Evolutionary conservation across 2,797 vertebrate species (phyloP).

Genomic region (Danio tinwini): DNA sequence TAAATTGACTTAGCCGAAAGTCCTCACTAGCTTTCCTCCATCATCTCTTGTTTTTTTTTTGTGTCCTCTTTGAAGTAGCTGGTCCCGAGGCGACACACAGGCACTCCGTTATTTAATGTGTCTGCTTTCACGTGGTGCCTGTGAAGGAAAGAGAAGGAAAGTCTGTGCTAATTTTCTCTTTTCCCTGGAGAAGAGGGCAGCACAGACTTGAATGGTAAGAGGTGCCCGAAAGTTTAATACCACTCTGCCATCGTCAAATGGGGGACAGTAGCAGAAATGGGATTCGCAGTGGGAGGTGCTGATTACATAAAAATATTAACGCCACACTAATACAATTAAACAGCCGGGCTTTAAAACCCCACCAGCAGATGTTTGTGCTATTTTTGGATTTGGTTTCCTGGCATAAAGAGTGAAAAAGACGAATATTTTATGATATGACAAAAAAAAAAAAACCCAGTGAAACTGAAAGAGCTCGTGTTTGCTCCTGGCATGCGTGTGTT

Average conservation of each 20-base stretch:
- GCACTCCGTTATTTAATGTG: slow-evolving; percentile 37
- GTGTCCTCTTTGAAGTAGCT: slow-evolving; percentile 45
- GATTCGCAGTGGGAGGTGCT: slow-evolving; percentile 31
- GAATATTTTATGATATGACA: background rate
- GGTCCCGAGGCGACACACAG: slow-evolving; percentile 25
- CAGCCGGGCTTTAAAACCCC: slow-evolving; percentile 21
- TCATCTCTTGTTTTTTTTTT: slow-evolving; percentile 23
- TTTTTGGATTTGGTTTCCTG: slow-evolving; percentile 20
- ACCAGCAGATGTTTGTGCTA: slow-evolving; percentile 40
- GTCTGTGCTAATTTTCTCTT: slow-evolving; percentile 31
- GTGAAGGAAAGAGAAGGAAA: slow-evolving; percentile 23
- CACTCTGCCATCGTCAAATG: background rate
- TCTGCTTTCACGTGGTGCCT: slow-evolving; percentile 37
- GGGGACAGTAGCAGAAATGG: slow-evolving; percentile 27
- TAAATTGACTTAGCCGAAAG: slow-evolving; percentile 42
- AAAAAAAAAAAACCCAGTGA: background rate
- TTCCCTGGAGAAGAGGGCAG: slow-evolving; percentile 24
- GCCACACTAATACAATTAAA: slow-evolving; percentile 51
- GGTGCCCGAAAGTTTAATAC: slow-evolving; percentile 51
- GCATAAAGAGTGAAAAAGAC: slow-evolving; percentile 17
- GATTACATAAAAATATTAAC: slow-evolving; percentile 52
- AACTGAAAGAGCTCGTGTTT: background rate
- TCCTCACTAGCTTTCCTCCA: slow-evolving; percentile 23
- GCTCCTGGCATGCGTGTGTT: slow-evolving; percentile 20
- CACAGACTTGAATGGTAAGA: slow-evolving; percentile 24